Evolutionary conservation across 2,113 vertebrate species (phyloP).

Genomic region (Grus americana): DNA sequence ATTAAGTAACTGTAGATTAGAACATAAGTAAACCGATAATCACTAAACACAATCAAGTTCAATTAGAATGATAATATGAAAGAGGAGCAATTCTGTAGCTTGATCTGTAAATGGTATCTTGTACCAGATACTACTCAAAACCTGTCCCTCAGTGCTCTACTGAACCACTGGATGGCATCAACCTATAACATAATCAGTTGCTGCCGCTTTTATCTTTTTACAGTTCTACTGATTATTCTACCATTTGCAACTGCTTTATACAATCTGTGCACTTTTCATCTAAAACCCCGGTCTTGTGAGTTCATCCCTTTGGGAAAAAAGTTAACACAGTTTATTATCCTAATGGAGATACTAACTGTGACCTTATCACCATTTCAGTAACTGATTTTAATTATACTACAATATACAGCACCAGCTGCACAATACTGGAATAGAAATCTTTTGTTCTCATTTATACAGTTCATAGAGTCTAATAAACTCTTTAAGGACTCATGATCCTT

Average conservation of each 20-base stretch:
- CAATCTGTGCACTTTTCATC: background rate
- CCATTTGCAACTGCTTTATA: background rate
- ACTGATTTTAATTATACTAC: background rate
- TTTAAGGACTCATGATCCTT: background rate
- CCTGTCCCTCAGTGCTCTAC: background rate
- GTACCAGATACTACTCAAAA: background rate
- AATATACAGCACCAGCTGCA: background rate
- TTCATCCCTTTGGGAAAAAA: background rate
- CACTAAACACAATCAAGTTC: background rate
- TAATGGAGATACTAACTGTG: background rate
- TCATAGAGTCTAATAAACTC: background rate
- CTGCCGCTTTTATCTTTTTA: background rate
- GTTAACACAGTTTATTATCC: background rate
- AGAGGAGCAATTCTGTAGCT: background rate
- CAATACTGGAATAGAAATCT: background rate
- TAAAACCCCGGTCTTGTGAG: background rate
- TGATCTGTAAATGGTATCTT: background rate
- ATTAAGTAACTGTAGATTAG: background rate
- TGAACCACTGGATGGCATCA: slow-evolving; percentile 69
- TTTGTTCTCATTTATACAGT: background rate
- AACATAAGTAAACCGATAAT: background rate
- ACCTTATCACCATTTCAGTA: background rate
- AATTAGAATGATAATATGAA: background rate
- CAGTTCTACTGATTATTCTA: background rate
- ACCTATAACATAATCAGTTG: slow-evolving; percentile 4